Percentiles rank a stretch among this genome's conserved stretches.
Conservation (phyloP, 2,797 vertebrate species). For the Lithobates sylvaticus region DNA sequence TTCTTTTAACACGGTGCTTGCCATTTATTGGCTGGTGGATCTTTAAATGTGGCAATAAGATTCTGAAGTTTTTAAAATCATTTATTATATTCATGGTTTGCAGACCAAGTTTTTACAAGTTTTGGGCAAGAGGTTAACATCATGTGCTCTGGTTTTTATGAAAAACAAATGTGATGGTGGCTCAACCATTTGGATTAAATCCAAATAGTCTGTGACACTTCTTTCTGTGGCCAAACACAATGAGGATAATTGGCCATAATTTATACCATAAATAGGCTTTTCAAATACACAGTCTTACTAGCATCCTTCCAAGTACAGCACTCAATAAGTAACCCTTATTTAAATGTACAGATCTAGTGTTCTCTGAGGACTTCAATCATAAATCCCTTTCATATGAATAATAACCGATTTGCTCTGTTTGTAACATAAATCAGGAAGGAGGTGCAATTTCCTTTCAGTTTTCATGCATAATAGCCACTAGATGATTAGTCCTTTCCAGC, state of each 20-base stretch:
- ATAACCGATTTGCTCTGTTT: slow-evolving; percentile 58
- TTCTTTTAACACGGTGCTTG: not conserved
- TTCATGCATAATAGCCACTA: slow-evolving; percentile 39
- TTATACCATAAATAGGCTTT: slow-evolving; percentile 65
- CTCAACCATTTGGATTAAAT: slow-evolving; percentile 65
- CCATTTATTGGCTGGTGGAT: not conserved
- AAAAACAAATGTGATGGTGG: slow-evolving; percentile 66
- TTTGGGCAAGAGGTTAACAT: slow-evolving; percentile 12
- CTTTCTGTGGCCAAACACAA: slow-evolving; percentile 61
- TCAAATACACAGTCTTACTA: slow-evolving; percentile 66
- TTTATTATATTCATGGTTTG: not conserved
- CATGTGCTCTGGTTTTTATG: slow-evolving; percentile 58
- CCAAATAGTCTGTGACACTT: slow-evolving; percentile 67
- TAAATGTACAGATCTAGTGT: slow-evolving; percentile 47
- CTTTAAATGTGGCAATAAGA: not conserved
- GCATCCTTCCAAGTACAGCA: slow-evolving; percentile 41
- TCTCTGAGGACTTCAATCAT: slow-evolving; percentile 53
- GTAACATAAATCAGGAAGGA: slow-evolving; percentile 60
- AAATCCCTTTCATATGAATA: slow-evolving; percentile 63
- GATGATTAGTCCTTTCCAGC: slow-evolving; percentile 23
- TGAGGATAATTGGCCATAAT: slow-evolving; percentile 64
- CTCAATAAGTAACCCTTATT: slow-evolving; percentile 57
- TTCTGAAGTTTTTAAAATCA: not conserved
- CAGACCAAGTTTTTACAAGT: not conserved
- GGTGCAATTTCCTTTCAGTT: slow-evolving; percentile 43